Percentiles rank a stretch among this genome's conserved stretches.
Evolutionary conservation across 2,888 invertebrate genomes (phyloP).

Genomic region (Temnothorax ravouxi): DNA sequence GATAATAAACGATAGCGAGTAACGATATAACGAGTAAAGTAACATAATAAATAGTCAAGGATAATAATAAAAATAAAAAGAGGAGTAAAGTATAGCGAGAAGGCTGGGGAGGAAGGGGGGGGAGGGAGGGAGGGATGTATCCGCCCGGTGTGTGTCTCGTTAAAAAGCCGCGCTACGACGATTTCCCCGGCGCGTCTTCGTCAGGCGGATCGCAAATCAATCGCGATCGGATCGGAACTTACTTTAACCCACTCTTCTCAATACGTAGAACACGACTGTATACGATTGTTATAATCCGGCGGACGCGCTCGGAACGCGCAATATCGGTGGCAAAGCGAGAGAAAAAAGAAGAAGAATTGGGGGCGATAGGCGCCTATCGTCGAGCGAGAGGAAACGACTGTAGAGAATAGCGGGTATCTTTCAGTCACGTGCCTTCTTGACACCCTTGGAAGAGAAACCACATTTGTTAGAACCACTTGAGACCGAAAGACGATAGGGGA

Average conservation of each 20-base stretch:
- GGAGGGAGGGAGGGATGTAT: neutral
- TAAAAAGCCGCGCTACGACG: slow-evolving; percentile 13
- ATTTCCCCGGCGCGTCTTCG: slow-evolving; percentile 18
- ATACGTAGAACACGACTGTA: slow-evolving; percentile 61
- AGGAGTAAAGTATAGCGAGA: neutral
- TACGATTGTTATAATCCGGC: slow-evolving; percentile 50
- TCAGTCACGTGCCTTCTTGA: slow-evolving; percentile 74
- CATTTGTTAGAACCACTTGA: slow-evolving; percentile 21
- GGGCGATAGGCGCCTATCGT: slow-evolving; percentile 35
- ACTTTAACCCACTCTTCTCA: slow-evolving; percentile 23
- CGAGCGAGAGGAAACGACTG: slow-evolving; percentile 60
- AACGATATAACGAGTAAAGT: slow-evolving; percentile 56
- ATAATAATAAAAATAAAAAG: neutral
- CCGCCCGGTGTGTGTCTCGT: slow-evolving; percentile 28
- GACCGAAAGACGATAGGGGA: slow-evolving; percentile 1
- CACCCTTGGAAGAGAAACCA: slow-evolving; percentile 65
- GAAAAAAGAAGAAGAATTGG: slow-evolving; percentile 17
- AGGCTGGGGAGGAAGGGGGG: neutral
- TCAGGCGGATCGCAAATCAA: slow-evolving; percentile 18
- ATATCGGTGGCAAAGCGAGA: slow-evolving; percentile 59
- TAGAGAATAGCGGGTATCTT: slow-evolving; percentile 68
- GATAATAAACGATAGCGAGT: slow-evolving; percentile 57
- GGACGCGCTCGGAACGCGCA: slow-evolving; percentile 63
- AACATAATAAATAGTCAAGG: slow-evolving; percentile 43
- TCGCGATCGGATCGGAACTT: slow-evolving; percentile 21